Evolutionary conservation across 2,797 vertebrate species (phyloP).

Genomic region (Poecilia picta): DNA sequence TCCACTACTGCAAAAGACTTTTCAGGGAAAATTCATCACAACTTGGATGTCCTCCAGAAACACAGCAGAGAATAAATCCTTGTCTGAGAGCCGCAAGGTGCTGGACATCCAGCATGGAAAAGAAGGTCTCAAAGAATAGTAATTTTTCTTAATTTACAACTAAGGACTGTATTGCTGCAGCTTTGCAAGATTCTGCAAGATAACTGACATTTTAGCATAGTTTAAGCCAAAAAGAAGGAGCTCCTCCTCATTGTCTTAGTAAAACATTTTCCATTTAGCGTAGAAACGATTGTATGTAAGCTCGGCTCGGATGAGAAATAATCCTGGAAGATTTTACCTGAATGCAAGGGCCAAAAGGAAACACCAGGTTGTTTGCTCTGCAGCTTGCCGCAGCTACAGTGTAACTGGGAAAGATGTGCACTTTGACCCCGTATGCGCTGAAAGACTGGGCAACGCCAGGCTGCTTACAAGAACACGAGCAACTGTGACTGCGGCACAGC

Average conservation of each 20-base stretch:
- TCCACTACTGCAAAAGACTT: conserved; percentile 33
- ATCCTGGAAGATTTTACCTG: conserved; percentile 46
- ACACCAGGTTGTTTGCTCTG: conserved; percentile 8
- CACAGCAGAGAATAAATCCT: conserved; percentile 58
- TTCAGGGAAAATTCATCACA: conserved; percentile 53
- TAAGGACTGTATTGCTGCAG: neutral
- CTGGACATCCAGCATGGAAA: conserved; percentile 63
- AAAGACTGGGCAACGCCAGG: conserved; percentile 30
- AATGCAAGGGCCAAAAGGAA: conserved; percentile 30
- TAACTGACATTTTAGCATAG: neutral
- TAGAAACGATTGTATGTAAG: conserved; percentile 1
- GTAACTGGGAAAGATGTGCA: neutral
- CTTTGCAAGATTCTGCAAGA: conserved; percentile 6
- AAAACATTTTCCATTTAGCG: neutral
- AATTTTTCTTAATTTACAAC: conserved; percentile 53
- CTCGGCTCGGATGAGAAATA: conserved; percentile 70
- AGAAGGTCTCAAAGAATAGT: conserved; percentile 52
- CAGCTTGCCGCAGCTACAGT: conserved; percentile 27
- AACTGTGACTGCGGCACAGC: conserved; percentile 25
- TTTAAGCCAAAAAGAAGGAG: neutral
- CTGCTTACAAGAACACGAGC: conserved; percentile 24
- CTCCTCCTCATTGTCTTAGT: neutral
- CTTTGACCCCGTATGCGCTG: conserved; percentile 17
- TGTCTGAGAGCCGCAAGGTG: conserved; percentile 55
- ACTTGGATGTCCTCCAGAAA: conserved; percentile 69